A percentile compares a stretch with the other conserved stretches of the same genome.
phyloP scores from a whole-genome alignment of 2,113 vertebrate species.

The Carassius auratus region DNA sequence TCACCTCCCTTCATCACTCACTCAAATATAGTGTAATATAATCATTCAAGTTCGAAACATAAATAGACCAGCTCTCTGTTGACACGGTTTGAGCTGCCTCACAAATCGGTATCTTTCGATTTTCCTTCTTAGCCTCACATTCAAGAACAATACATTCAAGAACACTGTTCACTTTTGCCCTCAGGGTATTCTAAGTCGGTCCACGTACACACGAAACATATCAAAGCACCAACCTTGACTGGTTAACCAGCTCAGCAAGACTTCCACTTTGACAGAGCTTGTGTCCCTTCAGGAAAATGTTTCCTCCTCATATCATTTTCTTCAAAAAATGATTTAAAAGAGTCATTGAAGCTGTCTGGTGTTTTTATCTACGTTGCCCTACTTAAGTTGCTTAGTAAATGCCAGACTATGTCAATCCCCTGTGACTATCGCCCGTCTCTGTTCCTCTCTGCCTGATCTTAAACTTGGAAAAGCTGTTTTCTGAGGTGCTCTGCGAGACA shows the following conservation, averaged over 20 bases:
- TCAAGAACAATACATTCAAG: constrained; percentile 30
- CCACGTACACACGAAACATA: neutral
- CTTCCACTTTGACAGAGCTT: constrained; percentile 41
- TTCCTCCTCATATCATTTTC: constrained; percentile 33
- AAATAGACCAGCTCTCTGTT: too few relatives aligned
- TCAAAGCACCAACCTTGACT: constrained; percentile 55
- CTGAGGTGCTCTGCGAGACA: constrained; percentile 3
- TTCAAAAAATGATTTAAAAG: neutral
- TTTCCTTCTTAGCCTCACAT: neutral
- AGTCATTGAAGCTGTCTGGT: constrained; percentile 20
- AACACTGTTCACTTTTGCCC: constrained; percentile 2
- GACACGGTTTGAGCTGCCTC: neutral
- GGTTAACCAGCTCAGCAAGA: constrained; percentile 49
- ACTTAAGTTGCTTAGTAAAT: constrained; percentile 35
- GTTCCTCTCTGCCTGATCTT: constrained; percentile 41
- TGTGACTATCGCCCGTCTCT: constrained; percentile 11
- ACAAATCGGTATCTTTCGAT: neutral
- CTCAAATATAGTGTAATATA: constrained; percentile 24
- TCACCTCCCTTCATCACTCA: constrained; percentile 54
- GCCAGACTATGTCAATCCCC: constrained; percentile 29
- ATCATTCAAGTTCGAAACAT: too few relatives aligned
- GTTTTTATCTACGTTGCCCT: constrained; percentile 28
- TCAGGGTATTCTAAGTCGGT: neutral
- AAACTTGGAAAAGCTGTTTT: constrained; percentile 30
- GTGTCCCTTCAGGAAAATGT: constrained; percentile 35